Percentiles rank a stretch among this genome's conserved stretches.
Evolutionary conservation across 1,140 invertebrate species (phyloP).

Genomic region (Orussus abietinus): DNA sequence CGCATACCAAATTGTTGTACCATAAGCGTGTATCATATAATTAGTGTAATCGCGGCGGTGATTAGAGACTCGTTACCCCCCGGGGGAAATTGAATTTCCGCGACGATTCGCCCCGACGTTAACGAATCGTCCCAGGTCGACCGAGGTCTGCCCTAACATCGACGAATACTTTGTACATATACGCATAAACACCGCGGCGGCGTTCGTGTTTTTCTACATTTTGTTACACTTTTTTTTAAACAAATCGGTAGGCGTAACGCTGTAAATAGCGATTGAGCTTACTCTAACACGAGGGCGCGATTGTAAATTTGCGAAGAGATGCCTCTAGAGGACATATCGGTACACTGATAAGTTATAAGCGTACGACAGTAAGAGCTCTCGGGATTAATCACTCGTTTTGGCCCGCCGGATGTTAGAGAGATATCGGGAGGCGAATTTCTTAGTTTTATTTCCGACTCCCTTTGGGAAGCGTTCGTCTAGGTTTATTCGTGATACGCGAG

Average conservation of each 20-base stretch:
- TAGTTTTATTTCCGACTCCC: too few relatives aligned
- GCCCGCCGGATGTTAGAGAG: too few relatives aligned
- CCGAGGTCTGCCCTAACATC: not conserved
- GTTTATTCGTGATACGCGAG: too few relatives aligned
- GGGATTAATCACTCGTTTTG: too few relatives aligned
- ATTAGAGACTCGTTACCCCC: too few relatives aligned
- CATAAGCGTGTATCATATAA: constrained; percentile 1
- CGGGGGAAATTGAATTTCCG: not conserved
- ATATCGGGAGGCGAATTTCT: too few relatives aligned
- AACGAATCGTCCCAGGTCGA: too few relatives aligned
- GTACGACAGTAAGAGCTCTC: too few relatives aligned
- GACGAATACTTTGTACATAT: constrained; percentile 13
- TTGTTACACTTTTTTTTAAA: constrained; percentile 41
- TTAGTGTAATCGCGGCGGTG: too few relatives aligned
- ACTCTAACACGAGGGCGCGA: constrained; percentile 11
- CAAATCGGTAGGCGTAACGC: constrained; percentile 28
- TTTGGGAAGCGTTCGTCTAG: too few relatives aligned
- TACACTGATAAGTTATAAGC: too few relatives aligned
- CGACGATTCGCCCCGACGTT: not conserved
- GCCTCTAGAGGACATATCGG: constrained; percentile 26
- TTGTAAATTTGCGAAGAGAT: constrained; percentile 16
- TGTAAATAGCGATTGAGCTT: constrained; percentile 36
- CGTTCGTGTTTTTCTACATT: constrained; percentile 45
- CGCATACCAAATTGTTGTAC: constrained; percentile 20
- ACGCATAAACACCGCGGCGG: constrained; percentile 12